phyloP scores from a whole-genome alignment of 2,888 invertebrate genomes.

The Ischnus inquisitorius region DNA sequence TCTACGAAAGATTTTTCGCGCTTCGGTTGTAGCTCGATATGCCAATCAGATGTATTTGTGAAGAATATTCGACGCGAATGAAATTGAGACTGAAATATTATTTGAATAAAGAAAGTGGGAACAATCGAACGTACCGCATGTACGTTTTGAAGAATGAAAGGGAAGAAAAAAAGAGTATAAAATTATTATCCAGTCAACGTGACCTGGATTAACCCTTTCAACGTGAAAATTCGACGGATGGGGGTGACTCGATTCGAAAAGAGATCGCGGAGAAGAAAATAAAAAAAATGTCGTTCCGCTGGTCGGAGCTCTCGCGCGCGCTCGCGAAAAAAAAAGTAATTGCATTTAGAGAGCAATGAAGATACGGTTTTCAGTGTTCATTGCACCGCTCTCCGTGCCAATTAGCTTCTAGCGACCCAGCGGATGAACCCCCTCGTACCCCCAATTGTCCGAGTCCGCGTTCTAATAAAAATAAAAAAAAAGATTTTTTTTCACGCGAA shows the following conservation, averaged over 20 bases:
- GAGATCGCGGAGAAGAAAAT: slow-evolving; percentile 15
- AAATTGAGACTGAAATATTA: slow-evolving; percentile 14
- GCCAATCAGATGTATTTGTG: slow-evolving; percentile 2
- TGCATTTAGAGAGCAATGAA: slow-evolving; percentile 50
- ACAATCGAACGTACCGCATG: not conserved
- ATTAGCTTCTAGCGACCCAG: slow-evolving; percentile 41
- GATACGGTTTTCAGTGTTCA: slow-evolving; percentile 44
- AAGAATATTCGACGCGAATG: slow-evolving; percentile 9
- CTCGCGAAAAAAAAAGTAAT: slow-evolving; percentile 32
- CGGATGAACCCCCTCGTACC: slow-evolving; percentile 12
- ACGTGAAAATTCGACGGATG: slow-evolving; percentile 43
- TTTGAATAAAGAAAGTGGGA: slow-evolving; percentile 32
- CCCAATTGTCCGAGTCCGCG: slow-evolving; percentile 21
- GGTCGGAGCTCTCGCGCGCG: slow-evolving; percentile 7
- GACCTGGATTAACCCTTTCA: slow-evolving; percentile 8
- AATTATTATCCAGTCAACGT: slow-evolving; percentile 26
- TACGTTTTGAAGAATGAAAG: not conserved
- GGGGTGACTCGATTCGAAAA: slow-evolving; percentile 30
- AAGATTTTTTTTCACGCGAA: slow-evolving; percentile 7
- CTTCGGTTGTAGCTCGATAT: not conserved
- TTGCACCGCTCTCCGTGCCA: slow-evolving; percentile 41
- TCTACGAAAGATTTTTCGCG: not conserved
- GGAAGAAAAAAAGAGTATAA: slow-evolving; percentile 1
- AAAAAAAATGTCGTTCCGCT: slow-evolving; percentile 5
- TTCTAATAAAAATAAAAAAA: slow-evolving; percentile 13